Conservation (phyloP, 2,888 invertebrate genomes). For the Mythimna albipuncta region DNA sequence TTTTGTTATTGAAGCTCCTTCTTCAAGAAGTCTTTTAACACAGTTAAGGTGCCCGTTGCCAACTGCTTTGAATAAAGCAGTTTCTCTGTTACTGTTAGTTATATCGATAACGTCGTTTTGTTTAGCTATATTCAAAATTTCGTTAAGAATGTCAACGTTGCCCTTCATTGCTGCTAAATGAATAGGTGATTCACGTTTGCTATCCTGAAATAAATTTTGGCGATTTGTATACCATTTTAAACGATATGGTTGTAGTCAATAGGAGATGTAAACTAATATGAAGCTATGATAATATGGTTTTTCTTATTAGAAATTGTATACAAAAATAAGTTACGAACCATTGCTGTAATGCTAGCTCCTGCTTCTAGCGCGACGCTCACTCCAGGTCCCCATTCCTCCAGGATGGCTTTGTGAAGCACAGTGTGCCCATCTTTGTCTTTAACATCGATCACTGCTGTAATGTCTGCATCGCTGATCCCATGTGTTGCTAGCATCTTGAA, state of each 20-base stretch:
- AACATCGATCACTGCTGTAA: conserved; percentile 60
- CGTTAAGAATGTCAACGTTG: conserved; percentile 75
- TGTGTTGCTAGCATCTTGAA: conserved; percentile 50
- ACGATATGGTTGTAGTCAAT: background rate
- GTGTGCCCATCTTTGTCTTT: conserved; percentile 77
- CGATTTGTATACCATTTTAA: background rate
- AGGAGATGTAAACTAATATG: background rate
- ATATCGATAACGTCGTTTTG: conserved; percentile 65
- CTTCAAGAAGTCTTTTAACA: conserved; percentile 78
- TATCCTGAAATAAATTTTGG: conserved; percentile 63
- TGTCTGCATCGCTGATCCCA: conserved; percentile 21
- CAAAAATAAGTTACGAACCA: conserved; percentile 53
- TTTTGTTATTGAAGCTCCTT: conserved; percentile 77
- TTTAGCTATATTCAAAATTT: conserved; percentile 73
- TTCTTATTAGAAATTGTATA: background rate
- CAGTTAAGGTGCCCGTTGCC: conserved; percentile 76
- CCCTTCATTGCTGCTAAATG: conserved; percentile 79
- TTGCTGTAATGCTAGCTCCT: conserved; percentile 74
- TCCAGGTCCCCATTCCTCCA: conserved; percentile 77
- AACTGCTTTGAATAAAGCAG: conserved; percentile 83
- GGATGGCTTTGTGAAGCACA: conserved; percentile 79
- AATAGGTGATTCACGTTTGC: conserved; percentile 76
- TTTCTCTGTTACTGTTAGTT: conserved; percentile 77
- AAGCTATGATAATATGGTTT: background rate
- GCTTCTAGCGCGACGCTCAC: conserved; percentile 79